Conservation (phyloP, 1,140 invertebrate genomes). For the Neodiprion fabricii region DNA sequence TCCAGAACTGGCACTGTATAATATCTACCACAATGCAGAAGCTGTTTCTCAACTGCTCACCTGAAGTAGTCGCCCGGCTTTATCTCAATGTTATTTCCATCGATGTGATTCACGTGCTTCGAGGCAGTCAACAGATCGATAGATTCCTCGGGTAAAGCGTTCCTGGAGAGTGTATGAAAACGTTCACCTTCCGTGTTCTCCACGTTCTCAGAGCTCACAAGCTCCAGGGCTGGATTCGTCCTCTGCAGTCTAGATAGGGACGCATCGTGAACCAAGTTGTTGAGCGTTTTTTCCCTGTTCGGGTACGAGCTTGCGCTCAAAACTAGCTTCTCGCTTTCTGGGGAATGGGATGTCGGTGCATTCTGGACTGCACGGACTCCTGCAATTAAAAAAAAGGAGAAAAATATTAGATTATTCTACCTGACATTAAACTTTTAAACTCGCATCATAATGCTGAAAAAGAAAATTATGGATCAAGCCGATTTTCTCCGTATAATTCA, state of each 20-base stretch:
- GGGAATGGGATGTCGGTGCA: constrained; percentile 43
- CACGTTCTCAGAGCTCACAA: constrained; percentile 49
- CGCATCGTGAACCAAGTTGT: constrained; percentile 23
- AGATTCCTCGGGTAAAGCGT: constrained; percentile 22
- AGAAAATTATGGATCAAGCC: too few species aligned
- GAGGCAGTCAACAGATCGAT: constrained; percentile 45
- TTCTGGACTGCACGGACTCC: constrained; percentile 48
- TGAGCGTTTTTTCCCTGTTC: constrained; percentile 43
- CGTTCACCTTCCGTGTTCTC: background rate
- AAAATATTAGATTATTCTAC: too few species aligned
- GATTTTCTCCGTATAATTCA: too few species aligned
- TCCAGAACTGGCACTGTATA: background rate
- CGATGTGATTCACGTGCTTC: constrained; percentile 51
- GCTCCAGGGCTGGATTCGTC: constrained; percentile 38
- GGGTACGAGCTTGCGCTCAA: constrained; percentile 48
- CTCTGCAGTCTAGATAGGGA: constrained; percentile 37
- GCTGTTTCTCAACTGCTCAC: constrained; percentile 34
- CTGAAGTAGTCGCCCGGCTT: constrained; percentile 52
- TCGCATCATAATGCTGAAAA: too few species aligned
- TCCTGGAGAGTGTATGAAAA: background rate
- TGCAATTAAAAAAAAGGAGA: constrained; percentile 26
- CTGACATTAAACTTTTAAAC: too few species aligned
- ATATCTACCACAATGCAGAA: background rate
- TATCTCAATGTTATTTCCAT: constrained; percentile 57
- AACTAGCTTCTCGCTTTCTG: constrained; percentile 37